Evolutionary conservation across 2,888 invertebrate species (phyloP), one percentile per base, ranked within the genome.

Genomic region (Archips xylosteana): DNA sequence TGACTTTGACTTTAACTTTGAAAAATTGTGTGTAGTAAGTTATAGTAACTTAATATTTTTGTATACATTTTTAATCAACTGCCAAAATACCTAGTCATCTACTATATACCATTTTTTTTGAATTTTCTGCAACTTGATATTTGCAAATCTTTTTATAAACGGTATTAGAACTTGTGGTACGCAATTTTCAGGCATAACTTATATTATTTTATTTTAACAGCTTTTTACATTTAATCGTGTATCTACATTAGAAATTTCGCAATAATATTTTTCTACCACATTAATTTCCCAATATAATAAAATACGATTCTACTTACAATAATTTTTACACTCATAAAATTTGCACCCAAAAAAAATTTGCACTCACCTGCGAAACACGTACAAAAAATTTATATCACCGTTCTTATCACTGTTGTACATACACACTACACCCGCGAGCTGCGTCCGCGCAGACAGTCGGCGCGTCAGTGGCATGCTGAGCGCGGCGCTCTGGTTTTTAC

Each of bases 401-500:
- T 57, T 32, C 45, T 36, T 59, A 57, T 63, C 73, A 73, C 73
- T 51, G 66, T 57, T 71, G 15, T 32, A 72, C 76, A 23, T 36
- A 72, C 76, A 70, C 76, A 69, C 49, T 42, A 45, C 62, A 63
- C 71, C 61, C 74, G 74, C 75, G 72, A 23, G 2, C 63, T 15
- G 77, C 70, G 84, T 86, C 89, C 89, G 87, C 88, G 86, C 87
- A 84, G 77, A 79, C 83, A 80, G 78, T 83, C 80, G 76, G 81
- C 82, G 84, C 82, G 89, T 88, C 89, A 92, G 87, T 92, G 92
- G 83, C 85, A 85, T 84, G 85, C 85, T 84, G 79, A 83, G 80
- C 76, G 79, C 79, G 77, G 75, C 68, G 86, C 88, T 76, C 82
- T 77, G 82, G 92, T 87, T 92, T 94, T 90, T 94, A 94, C 93